A percentile compares a stretch with the other conserved stretches of the same genome.
Conservation (phyloP, 2,888 invertebrate genomes). For the Agriopis marginaria region DNA sequence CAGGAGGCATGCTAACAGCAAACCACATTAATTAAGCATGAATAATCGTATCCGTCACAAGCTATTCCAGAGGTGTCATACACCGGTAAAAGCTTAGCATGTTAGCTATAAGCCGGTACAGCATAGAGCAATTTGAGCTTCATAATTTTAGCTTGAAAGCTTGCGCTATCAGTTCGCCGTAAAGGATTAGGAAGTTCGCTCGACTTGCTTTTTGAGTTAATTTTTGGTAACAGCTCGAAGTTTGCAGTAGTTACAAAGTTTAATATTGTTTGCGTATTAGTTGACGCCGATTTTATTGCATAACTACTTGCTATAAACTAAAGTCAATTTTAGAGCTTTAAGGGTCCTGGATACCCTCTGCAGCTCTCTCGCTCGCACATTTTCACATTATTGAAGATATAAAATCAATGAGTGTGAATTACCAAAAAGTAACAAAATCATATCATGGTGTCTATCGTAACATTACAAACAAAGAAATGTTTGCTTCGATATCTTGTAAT, state of each 20-base stretch:
- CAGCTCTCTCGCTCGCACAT: no score
- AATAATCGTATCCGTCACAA: conserved; percentile 14
- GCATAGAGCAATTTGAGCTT: conserved; percentile 74
- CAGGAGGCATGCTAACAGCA: conserved; percentile 8
- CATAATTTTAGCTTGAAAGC: conserved; percentile 85
- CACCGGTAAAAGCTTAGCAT: conserved; percentile 62
- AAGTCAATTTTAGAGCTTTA: background rate
- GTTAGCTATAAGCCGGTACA: conserved; percentile 60
- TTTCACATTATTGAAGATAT: no score
- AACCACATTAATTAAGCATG: conserved; percentile 13
- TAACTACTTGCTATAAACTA: background rate
- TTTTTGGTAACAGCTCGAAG: conserved; percentile 70
- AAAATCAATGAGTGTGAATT: no score
- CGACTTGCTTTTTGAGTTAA: conserved; percentile 72
- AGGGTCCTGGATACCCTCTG: no score
- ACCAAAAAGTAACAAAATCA: no score
- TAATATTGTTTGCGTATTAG: background rate
- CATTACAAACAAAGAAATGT: no score
- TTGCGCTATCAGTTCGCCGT: conserved; percentile 73
- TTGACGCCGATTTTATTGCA: background rate
- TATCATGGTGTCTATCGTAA: no score
- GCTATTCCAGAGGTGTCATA: conserved; percentile 50
- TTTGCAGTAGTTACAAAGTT: conserved; percentile 35
- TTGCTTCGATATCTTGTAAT: no score
- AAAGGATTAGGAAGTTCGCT: conserved; percentile 72